Evolutionary conservation across 2,113 vertebrate genomes (phyloP).

Genomic region (Acanthisitta chloris): DNA sequence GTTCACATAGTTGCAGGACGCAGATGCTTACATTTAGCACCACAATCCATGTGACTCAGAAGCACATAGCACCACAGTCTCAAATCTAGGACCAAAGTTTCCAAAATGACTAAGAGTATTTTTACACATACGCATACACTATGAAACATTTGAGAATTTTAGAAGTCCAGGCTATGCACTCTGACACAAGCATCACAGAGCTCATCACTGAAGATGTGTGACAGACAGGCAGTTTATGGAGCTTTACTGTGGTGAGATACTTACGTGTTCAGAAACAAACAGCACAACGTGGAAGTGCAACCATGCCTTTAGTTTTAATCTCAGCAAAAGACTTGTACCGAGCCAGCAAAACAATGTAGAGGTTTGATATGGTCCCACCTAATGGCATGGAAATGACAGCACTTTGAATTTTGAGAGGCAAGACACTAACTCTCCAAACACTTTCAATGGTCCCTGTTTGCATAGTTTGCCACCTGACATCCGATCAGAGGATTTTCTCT

Average conservation of each 20-base stretch:
- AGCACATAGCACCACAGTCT: not conserved
- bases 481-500: not conserved
- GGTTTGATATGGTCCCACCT: slow-evolving; percentile 74
- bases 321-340: slow-evolving; percentile 71
- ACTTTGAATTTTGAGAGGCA: not conserved
- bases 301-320: slow-evolving; percentile 73
- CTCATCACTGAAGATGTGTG: not conserved
- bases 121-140: rapidly evolving
- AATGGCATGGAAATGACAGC: not conserved
- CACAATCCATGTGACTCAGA: not conserved
- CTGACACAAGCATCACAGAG: not conserved
- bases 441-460: too few species aligned
- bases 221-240: not conserved
- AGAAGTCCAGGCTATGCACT: not conserved
- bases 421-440: not conserved
- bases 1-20: not conserved
- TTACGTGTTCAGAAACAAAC: slow-evolving; percentile 78
- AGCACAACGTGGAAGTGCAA: slow-evolving; percentile 60
- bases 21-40: not conserved
- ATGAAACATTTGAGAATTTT: not conserved
- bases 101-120: not conserved
- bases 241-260: not conserved
- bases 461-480: not conserved
- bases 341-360: slow-evolving; percentile 75
- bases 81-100: not conserved